Evolutionary conservation across 2,888 invertebrate species (phyloP).

Genomic region (Tetranychus piercei): DNA sequence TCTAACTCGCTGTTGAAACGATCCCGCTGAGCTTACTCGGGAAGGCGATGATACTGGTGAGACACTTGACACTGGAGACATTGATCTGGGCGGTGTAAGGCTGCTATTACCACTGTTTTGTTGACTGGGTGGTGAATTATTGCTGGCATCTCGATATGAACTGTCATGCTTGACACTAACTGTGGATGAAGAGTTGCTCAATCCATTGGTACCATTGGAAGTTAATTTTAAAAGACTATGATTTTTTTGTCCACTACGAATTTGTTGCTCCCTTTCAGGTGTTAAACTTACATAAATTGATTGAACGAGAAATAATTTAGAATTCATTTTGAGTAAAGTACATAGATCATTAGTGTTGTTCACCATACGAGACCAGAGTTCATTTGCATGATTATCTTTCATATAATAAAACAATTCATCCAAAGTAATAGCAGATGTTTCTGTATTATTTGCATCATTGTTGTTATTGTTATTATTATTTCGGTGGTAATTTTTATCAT

Average conservation of each 20-base stretch:
- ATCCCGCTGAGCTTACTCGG: conserved; percentile 15
- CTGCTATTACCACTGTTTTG: conserved; percentile 29
- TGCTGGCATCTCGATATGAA: background rate
- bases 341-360: conserved; percentile 73
- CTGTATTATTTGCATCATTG: conserved; percentile 2
- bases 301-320: conserved; percentile 83
- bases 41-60: conserved; percentile 16
- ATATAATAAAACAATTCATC: conserved; percentile 62
- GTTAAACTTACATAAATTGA: conserved; percentile 70
- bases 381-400: conserved; percentile 47
- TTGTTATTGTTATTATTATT: background rate
- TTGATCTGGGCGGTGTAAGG: conserved; percentile 20
- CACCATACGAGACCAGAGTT: conserved; percentile 65
- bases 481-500: conserved; percentile 2
- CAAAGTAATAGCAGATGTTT: conserved; percentile 41
- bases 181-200: background rate
- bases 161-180: background rate
- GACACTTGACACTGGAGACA: conserved; percentile 23
- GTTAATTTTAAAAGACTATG: background rate
- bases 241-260: background rate
- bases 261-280: conserved; percentile 23
- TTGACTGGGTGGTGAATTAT: conserved; percentile 13
- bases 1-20: conserved; percentile 19
- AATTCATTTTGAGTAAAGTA: conserved; percentile 75
- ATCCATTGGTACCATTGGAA: background rate